Percentiles rank a stretch among this genome's conserved stretches.
Evolutionary conservation across 1,140 invertebrate genomes (phyloP).

Genomic region (Ylistrum balloti): DNA sequence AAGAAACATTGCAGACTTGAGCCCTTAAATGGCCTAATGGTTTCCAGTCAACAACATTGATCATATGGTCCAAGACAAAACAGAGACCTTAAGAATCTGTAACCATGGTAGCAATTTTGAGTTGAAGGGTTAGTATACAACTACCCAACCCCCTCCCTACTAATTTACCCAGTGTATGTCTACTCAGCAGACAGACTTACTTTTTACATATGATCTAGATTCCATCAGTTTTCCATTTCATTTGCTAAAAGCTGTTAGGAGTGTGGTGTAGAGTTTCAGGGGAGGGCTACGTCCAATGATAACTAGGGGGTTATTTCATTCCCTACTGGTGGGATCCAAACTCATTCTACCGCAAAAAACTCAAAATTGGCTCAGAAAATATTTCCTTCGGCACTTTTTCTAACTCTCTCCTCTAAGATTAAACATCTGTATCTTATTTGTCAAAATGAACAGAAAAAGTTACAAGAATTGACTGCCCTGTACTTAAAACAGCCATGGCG

Average conservation of each 20-base stretch:
- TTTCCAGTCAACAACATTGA: not conserved
- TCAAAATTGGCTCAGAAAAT: slow-evolving; percentile 22
- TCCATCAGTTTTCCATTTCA: slow-evolving; percentile 38
- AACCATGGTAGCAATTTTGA: not conserved
- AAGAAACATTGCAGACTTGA: not conserved
- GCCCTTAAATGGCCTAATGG: not conserved
- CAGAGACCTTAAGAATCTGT: not conserved
- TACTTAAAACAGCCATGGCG: slow-evolving; percentile 8
- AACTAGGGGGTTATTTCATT: not conserved
- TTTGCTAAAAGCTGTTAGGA: slow-evolving; percentile 38
- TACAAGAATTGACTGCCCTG: slow-evolving; percentile 21
- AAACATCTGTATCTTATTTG: slow-evolving; percentile 31
- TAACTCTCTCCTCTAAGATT: not conserved
- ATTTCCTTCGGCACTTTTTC: slow-evolving; percentile 33
- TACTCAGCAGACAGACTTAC: slow-evolving; percentile 26
- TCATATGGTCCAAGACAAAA: not conserved
- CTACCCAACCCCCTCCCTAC: not conserved
- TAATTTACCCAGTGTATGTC: slow-evolving; percentile 12
- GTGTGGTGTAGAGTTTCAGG: not conserved
- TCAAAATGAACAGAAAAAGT: slow-evolving; percentile 22
- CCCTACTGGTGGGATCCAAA: not conserved
- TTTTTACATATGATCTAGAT: slow-evolving; percentile 26
- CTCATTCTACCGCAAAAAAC: not conserved
- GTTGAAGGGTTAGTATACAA: not conserved
- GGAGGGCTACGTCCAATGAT: not conserved